Evolutionary conservation across 2,113 vertebrate species (phyloP).

Genomic region (Thunnus maccoyii): DNA sequence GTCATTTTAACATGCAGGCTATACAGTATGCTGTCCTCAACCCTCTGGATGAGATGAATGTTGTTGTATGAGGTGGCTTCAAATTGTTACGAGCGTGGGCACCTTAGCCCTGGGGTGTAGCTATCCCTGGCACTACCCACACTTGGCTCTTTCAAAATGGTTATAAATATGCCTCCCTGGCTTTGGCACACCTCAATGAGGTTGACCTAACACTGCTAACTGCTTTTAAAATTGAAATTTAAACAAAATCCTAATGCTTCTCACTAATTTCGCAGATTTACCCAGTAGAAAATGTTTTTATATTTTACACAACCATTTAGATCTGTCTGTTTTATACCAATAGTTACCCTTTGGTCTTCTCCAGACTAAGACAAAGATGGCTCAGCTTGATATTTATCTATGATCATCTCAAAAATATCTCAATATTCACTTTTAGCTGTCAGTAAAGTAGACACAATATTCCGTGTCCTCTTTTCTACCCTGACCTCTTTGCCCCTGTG

Average conservation of each 20-base stretch:
- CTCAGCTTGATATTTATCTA: slow-evolving; percentile 39
- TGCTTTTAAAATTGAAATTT: background rate
- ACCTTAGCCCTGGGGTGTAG: slow-evolving; percentile 19
- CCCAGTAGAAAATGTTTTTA: slow-evolving; percentile 33
- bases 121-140: slow-evolving; percentile 14
- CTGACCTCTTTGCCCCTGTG: slow-evolving; percentile 68
- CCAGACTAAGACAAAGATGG: slow-evolving; percentile 82
- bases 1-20: slow-evolving; percentile 14
- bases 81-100: slow-evolving; percentile 7
- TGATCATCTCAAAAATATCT: slow-evolving; percentile 39
- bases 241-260: background rate
- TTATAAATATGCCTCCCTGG: slow-evolving; percentile 11
- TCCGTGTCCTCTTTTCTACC: slow-evolving; percentile 45
- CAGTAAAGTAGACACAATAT: slow-evolving; percentile 27
- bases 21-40: slow-evolving; percentile 16
- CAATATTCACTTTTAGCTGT: slow-evolving; percentile 43
- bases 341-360: slow-evolving; percentile 63
- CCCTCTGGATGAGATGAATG: slow-evolving; percentile 20
- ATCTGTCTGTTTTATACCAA: slow-evolving; percentile 6
- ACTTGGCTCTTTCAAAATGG: slow-evolving; percentile 3
- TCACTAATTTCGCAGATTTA: slow-evolving; percentile 29
- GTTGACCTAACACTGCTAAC: slow-evolving; percentile 19
- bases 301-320: slow-evolving; percentile 40
- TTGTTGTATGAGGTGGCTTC: slow-evolving; percentile 24
- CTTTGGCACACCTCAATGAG: slow-evolving; percentile 14